These are phyloP conservation scores for Cheumatopsyche charites DNA, from an alignment of 1,140 invertebrate species.

Conservation along the genomic window DNA sequence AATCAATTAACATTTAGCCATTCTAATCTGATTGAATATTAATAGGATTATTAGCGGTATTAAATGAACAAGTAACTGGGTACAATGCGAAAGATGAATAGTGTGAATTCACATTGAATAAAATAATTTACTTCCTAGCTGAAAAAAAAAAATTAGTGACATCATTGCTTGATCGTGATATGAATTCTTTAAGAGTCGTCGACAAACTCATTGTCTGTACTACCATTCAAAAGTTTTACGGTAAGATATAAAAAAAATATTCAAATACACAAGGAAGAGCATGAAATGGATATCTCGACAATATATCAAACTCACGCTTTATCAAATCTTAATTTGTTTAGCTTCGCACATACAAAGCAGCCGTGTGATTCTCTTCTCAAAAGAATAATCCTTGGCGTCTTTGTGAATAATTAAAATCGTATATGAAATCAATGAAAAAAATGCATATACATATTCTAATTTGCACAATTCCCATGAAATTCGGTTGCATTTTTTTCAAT, in stretches of 20 bases:
- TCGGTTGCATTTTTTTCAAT: neutral
- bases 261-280: constrained; percentile 26
- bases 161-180: neutral
- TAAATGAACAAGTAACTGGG: neutral
- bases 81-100: no score
- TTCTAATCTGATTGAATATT: neutral
- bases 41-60: neutral
- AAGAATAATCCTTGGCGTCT: neutral
- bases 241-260: neutral
- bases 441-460: neutral
- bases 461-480: neutral
- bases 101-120: neutral
- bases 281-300: neutral
- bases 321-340: constrained; percentile 8
- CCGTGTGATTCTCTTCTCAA: constrained; percentile 20
- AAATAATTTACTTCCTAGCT: constrained; percentile 3
- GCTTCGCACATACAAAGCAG: neutral
- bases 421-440: neutral
- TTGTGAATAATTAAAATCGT: neutral
- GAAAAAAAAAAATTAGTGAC: neutral
- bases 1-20: constrained; percentile 1
- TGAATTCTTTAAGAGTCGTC: neutral
- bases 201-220: neutral
- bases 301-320: constrained; percentile 25
- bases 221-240: neutral